Conservation (phyloP, 2,888 invertebrate genomes). For the Tineola bisselliella region DNA sequence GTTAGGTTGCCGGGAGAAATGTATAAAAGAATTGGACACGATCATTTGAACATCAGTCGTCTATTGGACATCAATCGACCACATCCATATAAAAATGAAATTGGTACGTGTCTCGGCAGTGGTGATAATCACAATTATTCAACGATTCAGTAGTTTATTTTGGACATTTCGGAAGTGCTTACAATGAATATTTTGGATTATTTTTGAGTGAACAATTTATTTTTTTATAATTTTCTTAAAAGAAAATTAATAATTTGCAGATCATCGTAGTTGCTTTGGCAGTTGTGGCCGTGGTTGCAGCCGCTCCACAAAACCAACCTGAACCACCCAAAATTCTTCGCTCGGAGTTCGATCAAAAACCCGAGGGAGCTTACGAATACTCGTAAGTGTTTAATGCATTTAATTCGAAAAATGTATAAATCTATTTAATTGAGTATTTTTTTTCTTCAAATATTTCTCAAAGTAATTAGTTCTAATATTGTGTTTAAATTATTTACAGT, state of each 20-base stretch:
- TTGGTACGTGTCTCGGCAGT: constrained; percentile 45
- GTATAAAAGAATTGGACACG: constrained; percentile 54
- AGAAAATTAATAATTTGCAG: constrained; percentile 20
- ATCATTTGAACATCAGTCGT: constrained; percentile 45
- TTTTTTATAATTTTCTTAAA: constrained; percentile 5
- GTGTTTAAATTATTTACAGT: constrained; percentile 25
- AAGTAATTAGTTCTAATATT: no score
- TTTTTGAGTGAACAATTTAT: background rate
- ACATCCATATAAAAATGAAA: constrained; percentile 43
- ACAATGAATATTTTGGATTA: background rate
- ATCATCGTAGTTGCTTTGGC: constrained; percentile 38
- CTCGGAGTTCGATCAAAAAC: constrained; percentile 28
- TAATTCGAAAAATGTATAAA: no score
- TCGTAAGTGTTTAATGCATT: constrained; percentile 34
- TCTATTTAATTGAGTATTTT: background rate
- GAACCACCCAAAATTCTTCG: constrained; percentile 28
- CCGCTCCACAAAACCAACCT: constrained; percentile 25
- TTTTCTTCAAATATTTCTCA: background rate
- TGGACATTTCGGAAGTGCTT: background rate
- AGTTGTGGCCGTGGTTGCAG: constrained; percentile 37
- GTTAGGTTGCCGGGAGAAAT: constrained; percentile 45
- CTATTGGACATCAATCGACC: constrained; percentile 38
- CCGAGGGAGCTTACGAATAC: constrained; percentile 37
- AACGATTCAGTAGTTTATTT: background rate
- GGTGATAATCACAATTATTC: background rate